Evolutionary conservation across 2,797 vertebrate genomes (phyloP), one percentile per base, ranked within the genome.

Genomic region (Discoglossus pictus): DNA sequence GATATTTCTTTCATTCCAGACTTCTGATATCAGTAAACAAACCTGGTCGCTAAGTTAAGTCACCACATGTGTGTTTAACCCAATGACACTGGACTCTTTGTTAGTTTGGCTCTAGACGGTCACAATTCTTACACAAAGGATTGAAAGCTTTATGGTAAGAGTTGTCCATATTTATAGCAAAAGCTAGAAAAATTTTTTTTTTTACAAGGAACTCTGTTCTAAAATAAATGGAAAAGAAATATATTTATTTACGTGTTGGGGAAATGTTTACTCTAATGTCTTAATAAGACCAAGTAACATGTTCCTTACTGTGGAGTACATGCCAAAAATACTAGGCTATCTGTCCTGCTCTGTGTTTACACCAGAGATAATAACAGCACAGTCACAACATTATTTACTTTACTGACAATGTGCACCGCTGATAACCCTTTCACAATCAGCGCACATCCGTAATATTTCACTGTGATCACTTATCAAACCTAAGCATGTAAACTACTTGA

Each of bases 331-430:
- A 2, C 1, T 7, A 15, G 17, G 13, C 31, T 35, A 34, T 35
- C n/a, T 46, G 27, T 1, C 10, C 6, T 25, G 46, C 23, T 13
- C 21, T 27, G 11, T 27, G 23, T 15, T 65, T 13, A 20, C 42
- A 74, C 43, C 42, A 59, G 73, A 68, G 47, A 64, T 59, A 40
- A 66, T 64, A 67, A 52, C 50, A 48, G n/a, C 17, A 58, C 56
- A 73, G 20, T 68, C 74, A 68, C 40, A 73, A 70, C 58, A 59
- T 10, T 67, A 71, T 75, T 78, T 78, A 61, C 61, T 82, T 82
- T 75, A 81, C 74, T 82, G 82, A 80, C 80, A 81, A 73, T 55
- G 72, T 80, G 76, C 68, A 66, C 58, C 47, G 65, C 65, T 86
- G 50, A 76, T 81, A 78, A 70, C 76, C 76, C 74, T 65, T 62